These are phyloP conservation scores for Branchipolynoe longqiensis DNA, from an alignment of 2,888 invertebrate species.

Conservation along the genomic window DNA sequence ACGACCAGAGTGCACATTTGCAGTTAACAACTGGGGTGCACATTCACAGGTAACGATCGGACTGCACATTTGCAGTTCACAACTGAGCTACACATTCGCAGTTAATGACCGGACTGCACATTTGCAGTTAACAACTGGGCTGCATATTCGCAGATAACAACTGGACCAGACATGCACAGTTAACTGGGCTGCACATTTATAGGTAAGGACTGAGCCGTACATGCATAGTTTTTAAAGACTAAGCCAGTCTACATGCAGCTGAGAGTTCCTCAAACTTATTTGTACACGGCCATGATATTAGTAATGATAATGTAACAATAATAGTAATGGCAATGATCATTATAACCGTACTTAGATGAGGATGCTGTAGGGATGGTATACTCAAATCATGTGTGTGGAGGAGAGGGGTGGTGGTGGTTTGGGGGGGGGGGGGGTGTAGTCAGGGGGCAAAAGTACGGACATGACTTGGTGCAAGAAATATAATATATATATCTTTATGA, in stretches of 20 bases:
- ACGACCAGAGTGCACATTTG: too few relatives aligned
- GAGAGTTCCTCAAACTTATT: background rate
- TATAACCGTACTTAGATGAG: slow-evolving; percentile 3
- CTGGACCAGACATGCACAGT: slow-evolving; percentile 1
- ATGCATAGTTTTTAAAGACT: slow-evolving; percentile 4
- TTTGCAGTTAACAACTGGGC: too few relatives aligned
- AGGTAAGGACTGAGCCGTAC: background rate
- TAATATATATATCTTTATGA: too few relatives aligned
- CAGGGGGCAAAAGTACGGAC: slow-evolving; percentile 2
- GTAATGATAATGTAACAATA: too few relatives aligned
- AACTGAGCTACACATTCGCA: background rate
- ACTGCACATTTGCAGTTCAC: background rate
- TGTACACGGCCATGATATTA: too few relatives aligned
- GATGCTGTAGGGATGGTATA: background rate
- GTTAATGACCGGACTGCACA: too few relatives aligned
- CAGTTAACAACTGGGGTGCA: too few relatives aligned
- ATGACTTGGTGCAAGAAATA: background rate
- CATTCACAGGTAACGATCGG: background rate
- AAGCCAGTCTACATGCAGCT: slow-evolving; percentile 25
- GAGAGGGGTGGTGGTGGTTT: too few relatives aligned
- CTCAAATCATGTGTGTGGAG: slow-evolving; percentile 5
- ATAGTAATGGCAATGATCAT: background rate
- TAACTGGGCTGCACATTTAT: background rate
- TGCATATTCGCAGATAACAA: too few relatives aligned
- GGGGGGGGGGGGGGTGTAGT: too few relatives aligned